Percentiles rank a stretch among this genome's conserved stretches.
Conservation (phyloP, 2,113 vertebrate species). For the Salminus brasiliensis region DNA sequence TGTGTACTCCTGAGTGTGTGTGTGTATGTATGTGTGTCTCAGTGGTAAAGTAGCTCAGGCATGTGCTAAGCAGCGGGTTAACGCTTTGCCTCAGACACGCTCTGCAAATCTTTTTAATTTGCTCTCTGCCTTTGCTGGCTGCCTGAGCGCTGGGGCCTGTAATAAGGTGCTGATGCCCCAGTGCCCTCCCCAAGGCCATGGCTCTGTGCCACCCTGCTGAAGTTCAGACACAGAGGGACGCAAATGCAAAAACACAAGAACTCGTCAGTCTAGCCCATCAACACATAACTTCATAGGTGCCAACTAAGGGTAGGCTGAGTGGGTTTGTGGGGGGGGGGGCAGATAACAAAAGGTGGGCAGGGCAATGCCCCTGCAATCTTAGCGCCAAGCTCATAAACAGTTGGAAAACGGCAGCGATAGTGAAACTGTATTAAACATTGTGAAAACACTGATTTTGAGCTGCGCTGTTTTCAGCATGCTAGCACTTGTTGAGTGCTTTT, state of each 20-base stretch:
- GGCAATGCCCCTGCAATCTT: too few species aligned
- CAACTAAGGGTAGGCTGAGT: too few species aligned
- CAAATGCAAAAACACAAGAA: not conserved
- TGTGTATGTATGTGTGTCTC: not conserved
- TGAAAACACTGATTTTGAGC: too few species aligned
- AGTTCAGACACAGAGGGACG: not conserved
- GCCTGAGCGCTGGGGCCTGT: constrained; percentile 40
- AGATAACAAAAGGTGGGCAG: too few species aligned
- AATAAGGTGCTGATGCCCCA: constrained; percentile 41
- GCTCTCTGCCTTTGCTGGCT: constrained; percentile 26
- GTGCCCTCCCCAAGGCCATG: not conserved
- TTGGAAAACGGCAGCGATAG: too few species aligned
- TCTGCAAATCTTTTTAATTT: constrained; percentile 47
- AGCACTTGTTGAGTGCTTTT: too few species aligned
- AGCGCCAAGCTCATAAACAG: too few species aligned
- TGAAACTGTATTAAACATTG: too few species aligned
- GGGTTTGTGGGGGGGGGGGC: too few species aligned
- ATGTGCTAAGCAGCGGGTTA: constrained; percentile 19
- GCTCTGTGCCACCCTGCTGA: constrained; percentile 1
- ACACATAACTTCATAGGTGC: not conserved
- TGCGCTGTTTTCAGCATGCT: too few species aligned
- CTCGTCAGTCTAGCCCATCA: not conserved
- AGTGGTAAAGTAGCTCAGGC: constrained; percentile 13
- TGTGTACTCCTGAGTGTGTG: not conserved
- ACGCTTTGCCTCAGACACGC: constrained; percentile 35